phyloP scores from a whole-genome alignment of 2,113 vertebrate genomes.

The Elgaria multicarinata region DNA sequence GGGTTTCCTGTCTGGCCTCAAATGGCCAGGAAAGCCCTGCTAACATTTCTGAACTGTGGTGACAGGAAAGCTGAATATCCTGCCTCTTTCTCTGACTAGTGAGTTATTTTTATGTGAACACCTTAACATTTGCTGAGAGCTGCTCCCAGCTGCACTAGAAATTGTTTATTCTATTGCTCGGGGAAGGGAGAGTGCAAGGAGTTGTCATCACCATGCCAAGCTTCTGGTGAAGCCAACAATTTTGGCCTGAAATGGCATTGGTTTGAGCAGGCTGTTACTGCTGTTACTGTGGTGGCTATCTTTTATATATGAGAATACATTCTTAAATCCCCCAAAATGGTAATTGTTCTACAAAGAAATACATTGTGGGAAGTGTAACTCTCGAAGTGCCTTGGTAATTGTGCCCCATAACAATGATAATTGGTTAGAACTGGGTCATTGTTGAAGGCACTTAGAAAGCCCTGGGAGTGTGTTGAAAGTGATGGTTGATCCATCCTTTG shows the following conservation, averaged over 20 bases:
- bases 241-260: not conserved
- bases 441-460: not conserved
- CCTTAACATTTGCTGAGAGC: not conserved
- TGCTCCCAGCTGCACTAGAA: not conserved
- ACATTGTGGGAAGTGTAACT: not conserved
- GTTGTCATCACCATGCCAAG: not conserved
- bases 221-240: not conserved
- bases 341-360: not conserved
- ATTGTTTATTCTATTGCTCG: not conserved
- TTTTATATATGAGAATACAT: not conserved
- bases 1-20: not conserved
- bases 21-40: not conserved
- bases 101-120: not conserved
- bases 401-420: not conserved
- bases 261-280: not conserved
- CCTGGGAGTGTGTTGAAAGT: too few species aligned
- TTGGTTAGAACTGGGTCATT: not conserved
- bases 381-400: not conserved
- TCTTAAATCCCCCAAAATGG: not conserved
- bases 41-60: not conserved
- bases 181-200: not conserved
- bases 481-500: too few species aligned
- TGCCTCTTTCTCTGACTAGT: not conserved
- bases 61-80: conserved; percentile 17
- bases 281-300: not conserved